Evolutionary conservation across 2,797 vertebrate species (phyloP), one percentile per base, ranked within the genome.

Genomic region (Calcarius lapponicus): DNA sequence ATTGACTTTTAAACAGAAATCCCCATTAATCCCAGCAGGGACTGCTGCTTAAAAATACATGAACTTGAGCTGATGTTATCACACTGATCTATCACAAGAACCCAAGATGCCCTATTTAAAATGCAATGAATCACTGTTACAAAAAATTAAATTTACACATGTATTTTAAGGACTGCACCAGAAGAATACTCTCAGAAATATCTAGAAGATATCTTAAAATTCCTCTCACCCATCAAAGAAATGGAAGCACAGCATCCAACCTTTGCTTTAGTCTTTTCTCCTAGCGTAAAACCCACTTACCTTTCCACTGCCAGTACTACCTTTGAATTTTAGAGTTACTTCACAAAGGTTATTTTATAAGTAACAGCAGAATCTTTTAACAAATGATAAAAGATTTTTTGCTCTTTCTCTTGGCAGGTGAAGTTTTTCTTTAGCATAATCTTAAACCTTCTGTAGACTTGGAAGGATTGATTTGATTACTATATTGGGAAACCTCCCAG

Each of bases 1-100:
- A 90, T 66, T 56, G 50, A 34, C 47, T 91, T 88, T 89, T 75
- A 62, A 90, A 64, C 12, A 71, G 36, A 88, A 88, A 12, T 79
- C 32, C 16, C 21, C 42, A 48, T 82, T 88, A 80, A 95, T 62
- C 71, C 90, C 38, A 90, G 67, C 19, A 94, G 38, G 48, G 15
- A 61, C 15, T 80, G 47, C 74, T 91, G 45, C 51, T 96, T 92
- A 81, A 92, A 95, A 92, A 90, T 75, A 80, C 40, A 86, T 79
- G 17, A 79, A 74, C 31, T 80, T 57, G 32, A 92, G 34, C 26
- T 70, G 34, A 21, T 70, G 53, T 88, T 90, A 74, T 53, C 70
- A 70, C 38, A 86, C 14, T 17, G 36, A 80, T 73, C 50, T 84
- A 76, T 61, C 69, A 76, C 36, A 84, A 64, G 56, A 93, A 88